Percentiles rank a stretch among this genome's conserved stretches.
Conservation (phyloP, 2,888 invertebrate species). For the Tortrix viridana region DNA sequence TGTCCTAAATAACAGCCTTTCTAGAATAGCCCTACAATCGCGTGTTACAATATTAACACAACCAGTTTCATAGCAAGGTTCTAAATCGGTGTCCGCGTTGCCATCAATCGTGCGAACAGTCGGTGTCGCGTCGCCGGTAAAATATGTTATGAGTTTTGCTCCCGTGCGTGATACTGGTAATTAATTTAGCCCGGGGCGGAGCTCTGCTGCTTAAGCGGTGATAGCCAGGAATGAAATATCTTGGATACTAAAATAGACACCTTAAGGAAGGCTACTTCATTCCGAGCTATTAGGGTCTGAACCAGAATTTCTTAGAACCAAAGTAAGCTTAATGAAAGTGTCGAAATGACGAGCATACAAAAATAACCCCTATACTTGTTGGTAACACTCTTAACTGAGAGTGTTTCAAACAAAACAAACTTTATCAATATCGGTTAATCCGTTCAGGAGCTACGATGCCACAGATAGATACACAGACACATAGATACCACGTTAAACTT, state of each 20-base stretch:
- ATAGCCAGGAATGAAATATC: conserved; percentile 30
- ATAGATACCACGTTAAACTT: too few species aligned
- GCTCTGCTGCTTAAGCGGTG: conserved; percentile 38
- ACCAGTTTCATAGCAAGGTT: conserved; percentile 34
- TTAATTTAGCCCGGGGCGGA: conserved; percentile 61
- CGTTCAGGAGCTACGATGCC: too few species aligned
- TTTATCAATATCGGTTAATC: too few species aligned
- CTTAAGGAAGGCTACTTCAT: background rate
- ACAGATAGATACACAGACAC: too few species aligned
- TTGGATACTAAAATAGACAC: conserved; percentile 25
- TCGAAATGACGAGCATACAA: too few species aligned
- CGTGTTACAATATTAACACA: conserved; percentile 35
- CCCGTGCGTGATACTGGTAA: conserved; percentile 61
- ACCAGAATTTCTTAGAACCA: too few species aligned
- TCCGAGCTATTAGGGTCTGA: too few species aligned
- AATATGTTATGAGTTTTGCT: conserved; percentile 58
- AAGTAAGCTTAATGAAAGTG: too few species aligned
- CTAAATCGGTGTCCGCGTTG: conserved; percentile 39
- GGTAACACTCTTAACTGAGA: too few species aligned
- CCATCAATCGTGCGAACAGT: conserved; percentile 42
- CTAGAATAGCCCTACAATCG: conserved; percentile 27
- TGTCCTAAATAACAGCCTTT: background rate
- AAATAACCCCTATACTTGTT: too few species aligned
- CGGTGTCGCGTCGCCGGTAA: conserved; percentile 42
- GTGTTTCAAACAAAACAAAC: too few species aligned